phyloP scores from a whole-genome alignment of 2,888 invertebrate genomes.

The Perizoma flavofasciatum region DNA sequence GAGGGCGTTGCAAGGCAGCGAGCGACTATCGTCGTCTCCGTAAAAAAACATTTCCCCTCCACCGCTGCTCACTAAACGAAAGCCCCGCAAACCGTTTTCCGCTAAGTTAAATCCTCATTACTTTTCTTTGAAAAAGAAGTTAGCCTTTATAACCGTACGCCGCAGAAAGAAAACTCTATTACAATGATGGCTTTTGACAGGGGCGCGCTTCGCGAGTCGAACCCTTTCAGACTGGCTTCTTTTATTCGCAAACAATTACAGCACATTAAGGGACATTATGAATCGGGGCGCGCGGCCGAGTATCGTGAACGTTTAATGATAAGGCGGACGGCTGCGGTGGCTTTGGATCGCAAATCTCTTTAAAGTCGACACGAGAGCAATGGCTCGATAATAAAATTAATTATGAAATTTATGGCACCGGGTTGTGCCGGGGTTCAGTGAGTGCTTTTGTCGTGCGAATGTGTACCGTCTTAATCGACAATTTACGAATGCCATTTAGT shows the following conservation, averaged over 20 bases:
- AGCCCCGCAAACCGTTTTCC: slow-evolving; percentile 69
- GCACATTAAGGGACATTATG: slow-evolving; percentile 63
- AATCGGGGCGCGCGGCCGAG: slow-evolving; percentile 55
- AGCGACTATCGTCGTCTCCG: slow-evolving; percentile 59
- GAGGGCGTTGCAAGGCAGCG: slow-evolving; percentile 51
- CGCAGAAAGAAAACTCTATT: slow-evolving; percentile 73
- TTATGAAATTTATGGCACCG: slow-evolving; percentile 72
- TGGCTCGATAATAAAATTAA: slow-evolving; percentile 76
- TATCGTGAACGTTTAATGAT: slow-evolving; percentile 74
- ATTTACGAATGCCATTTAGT: slow-evolving; percentile 67
- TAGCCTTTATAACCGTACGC: slow-evolving; percentile 72
- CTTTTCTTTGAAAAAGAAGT: slow-evolving; percentile 76
- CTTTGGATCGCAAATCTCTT: slow-evolving; percentile 73
- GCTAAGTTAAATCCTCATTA: slow-evolving; percentile 81
- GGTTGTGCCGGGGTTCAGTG: slow-evolving; percentile 47
- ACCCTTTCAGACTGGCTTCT: slow-evolving; percentile 61
- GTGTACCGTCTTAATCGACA: slow-evolving; percentile 71
- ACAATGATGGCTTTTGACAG: slow-evolving; percentile 74
- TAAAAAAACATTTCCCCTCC: slow-evolving; percentile 61
- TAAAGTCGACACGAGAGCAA: slow-evolving; percentile 74
- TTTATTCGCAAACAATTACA: slow-evolving; percentile 73
- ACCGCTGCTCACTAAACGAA: slow-evolving; percentile 59
- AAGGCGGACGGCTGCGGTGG: slow-evolving; percentile 65
- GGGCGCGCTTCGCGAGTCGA: slow-evolving; percentile 53
- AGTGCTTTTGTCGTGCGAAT: slow-evolving; percentile 63